Conservation (phyloP, 2,797 vertebrate genomes). For the Morus bassanus region DNA sequence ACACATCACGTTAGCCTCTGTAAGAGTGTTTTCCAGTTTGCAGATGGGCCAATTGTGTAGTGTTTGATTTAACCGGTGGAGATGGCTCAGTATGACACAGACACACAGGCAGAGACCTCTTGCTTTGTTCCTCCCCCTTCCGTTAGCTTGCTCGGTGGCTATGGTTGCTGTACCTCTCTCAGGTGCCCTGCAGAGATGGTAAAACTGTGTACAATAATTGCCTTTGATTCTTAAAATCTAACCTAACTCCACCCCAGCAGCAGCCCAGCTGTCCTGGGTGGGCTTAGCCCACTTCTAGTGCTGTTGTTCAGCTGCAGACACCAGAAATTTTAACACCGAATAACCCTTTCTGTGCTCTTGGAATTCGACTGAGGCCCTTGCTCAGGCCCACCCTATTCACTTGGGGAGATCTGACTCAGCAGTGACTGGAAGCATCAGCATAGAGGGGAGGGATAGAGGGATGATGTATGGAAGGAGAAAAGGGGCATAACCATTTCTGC, state of each 20-base stretch:
- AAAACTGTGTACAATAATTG: background rate
- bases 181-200: background rate
- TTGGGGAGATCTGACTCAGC: background rate
- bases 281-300: background rate
- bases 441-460: background rate
- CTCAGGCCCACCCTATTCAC: background rate
- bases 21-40: background rate
- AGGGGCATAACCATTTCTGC: background rate
- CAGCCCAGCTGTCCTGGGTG: background rate
- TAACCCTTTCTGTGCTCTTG: background rate
- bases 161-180: background rate
- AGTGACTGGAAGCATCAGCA: background rate
- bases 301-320: background rate
- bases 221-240: background rate
- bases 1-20: background rate
- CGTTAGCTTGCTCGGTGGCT: background rate
- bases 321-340: background rate
- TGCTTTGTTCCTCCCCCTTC: background rate
- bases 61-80: background rate
- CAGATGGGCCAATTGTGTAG: background rate
- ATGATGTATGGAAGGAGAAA: background rate
- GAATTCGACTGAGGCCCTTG: background rate
- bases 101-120: background rate
- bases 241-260: background rate
- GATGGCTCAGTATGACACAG: background rate